Evolutionary conservation across 2,797 vertebrate genomes (phyloP), one percentile per base, ranked within the genome.

Genomic region (Sebastes ruberrimus): DNA sequence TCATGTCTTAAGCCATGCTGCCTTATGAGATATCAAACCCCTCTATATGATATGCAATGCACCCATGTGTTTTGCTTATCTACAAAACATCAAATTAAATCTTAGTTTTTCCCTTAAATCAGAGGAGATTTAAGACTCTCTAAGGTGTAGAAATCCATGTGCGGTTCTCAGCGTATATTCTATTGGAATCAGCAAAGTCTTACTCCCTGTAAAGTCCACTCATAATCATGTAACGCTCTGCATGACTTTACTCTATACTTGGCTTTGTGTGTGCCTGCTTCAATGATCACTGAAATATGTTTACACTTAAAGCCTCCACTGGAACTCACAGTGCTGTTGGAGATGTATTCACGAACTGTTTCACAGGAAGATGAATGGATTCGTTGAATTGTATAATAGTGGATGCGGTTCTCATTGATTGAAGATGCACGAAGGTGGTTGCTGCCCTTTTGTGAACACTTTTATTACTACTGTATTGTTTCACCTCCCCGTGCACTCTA

Each of bases 1-100:
- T 88, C 86, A 87, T 90, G 92, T 95, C 92, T 94, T 94, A 94
- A 92, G 82, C 94, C 94, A 92, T 87, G 88, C 94, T 95, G 95
- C 94, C 95, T 95, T 95, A 95, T 88, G 83, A 92, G 80, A 91
- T 86, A 81, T 81, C 59, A 78, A 74, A 77, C 80, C 86, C 86
- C 75, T 86, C 83, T 82, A 71, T 53, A 80, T 33, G 77, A 91
- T 91, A 85, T 89, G 91, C 92, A 87, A 85, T 33, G 65, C 88
- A 88, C 88, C 74, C 18, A n/a, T 23, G 78, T 88, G 82, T 84
- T 86, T 85, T 88, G 80, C 85, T 84, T 68, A 80, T 90, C 87
- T 55, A 80, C 63, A 73, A 63, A 70, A 25, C 69, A 46, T 79
- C n/a, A 74, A 80, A 52, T 59, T 68, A 76, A 61, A 80, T 83